Percentiles rank a stretch among this genome's conserved stretches.
These are phyloP conservation scores for Ciconia stormi DNA, from an alignment of 2,113 vertebrate species.

Conservation along the genomic window DNA sequence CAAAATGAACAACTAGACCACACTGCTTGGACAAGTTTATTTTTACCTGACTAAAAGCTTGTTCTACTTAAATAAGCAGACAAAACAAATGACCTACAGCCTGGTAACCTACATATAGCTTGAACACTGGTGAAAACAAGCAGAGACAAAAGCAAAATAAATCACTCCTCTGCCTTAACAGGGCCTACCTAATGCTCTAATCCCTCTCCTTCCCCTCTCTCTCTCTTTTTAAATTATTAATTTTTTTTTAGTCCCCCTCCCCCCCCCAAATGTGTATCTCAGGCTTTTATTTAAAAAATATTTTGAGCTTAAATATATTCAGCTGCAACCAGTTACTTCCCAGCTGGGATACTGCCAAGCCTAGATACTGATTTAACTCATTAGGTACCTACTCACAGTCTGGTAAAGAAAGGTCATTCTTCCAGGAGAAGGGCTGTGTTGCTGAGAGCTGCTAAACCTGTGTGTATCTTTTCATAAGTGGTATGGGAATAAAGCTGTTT, in stretches of 20 bases:
- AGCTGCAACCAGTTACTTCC: neutral
- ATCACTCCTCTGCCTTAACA: neutral
- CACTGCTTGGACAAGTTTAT: neutral
- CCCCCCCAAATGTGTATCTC: fast-evolving
- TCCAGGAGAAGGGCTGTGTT: neutral
- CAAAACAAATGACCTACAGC: neutral
- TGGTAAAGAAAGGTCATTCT: neutral
- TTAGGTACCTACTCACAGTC: neutral
- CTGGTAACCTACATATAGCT: neutral
- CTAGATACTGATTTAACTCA: neutral
- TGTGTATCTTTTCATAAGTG: fast-evolving
- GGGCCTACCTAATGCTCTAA: neutral
- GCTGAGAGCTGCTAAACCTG: neutral
- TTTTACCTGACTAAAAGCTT: neutral
- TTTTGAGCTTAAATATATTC: neutral
- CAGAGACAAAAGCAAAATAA: neutral
- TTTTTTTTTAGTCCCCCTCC: no score
- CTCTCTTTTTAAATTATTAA: no score
- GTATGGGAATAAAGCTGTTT: neutral
- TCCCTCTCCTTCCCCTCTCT: neutral
- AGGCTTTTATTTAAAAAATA: neutral
- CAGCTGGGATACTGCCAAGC: neutral
- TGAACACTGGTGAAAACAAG: neutral
- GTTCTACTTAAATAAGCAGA: neutral
- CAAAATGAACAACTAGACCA: neutral